These are phyloP conservation scores for Chamaetylas fuelleborni DNA, from an alignment of 2,113 vertebrate species.

Conservation along the genomic window DNA sequence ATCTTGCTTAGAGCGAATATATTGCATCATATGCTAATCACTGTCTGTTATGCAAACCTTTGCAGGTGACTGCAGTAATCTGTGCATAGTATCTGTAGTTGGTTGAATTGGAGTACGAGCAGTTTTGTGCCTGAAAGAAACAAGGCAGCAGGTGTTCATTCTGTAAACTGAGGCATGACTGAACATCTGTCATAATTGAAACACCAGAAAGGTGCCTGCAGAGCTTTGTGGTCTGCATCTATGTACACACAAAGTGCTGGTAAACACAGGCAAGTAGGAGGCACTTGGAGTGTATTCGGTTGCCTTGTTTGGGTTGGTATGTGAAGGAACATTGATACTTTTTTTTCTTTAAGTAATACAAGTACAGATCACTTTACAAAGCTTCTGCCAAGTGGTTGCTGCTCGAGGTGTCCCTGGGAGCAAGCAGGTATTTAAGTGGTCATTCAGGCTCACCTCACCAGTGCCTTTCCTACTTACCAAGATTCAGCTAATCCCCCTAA, in stretches of 20 bases:
- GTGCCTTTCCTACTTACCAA: neutral
- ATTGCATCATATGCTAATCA: neutral
- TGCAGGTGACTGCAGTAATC: neutral
- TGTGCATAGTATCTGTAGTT: neutral
- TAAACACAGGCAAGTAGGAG: neutral
- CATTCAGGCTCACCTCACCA: accelerated
- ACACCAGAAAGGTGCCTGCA: neutral
- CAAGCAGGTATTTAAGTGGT: neutral
- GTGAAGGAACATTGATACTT: neutral
- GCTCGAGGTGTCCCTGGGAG: neutral
- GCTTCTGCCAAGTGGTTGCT: neutral
- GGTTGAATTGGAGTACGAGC: neutral
- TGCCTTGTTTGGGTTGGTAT: neutral
- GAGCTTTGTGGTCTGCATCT: neutral
- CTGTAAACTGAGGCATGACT: neutral
- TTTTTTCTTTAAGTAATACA: neutral
- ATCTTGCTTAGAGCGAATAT: neutral
- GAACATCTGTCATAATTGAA: neutral
- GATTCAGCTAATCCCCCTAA: neutral
- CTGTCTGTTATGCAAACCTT: neutral
- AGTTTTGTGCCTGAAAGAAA: neutral
- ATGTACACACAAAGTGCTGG: accelerated
- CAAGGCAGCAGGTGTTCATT: neutral
- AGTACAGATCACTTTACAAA: neutral
- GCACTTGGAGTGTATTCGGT: neutral